Percentiles rank a stretch among this genome's conserved stretches.
Conservation (phyloP, 1,140 invertebrate genomes). For the Drosophila bipectinata region DNA sequence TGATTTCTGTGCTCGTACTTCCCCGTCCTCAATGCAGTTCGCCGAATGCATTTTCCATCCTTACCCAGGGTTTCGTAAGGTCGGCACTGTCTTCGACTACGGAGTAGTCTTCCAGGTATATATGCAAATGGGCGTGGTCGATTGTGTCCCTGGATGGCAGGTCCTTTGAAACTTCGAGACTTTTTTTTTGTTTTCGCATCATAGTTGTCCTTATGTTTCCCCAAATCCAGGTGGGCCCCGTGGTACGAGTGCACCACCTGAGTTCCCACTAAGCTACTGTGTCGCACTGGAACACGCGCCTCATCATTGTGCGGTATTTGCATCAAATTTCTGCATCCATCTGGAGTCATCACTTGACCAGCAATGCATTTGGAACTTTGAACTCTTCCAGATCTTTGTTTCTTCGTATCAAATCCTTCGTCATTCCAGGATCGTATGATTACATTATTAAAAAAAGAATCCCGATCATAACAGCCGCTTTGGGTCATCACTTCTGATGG, state of each 20-base stretch:
- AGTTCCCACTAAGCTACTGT: constrained; percentile 1
- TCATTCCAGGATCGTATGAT: constrained; percentile 23
- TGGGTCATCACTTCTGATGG: constrained; percentile 18
- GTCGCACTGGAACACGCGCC: neutral
- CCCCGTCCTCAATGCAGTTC: neutral
- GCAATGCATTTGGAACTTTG: constrained; percentile 2
- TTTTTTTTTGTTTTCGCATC: neutral
- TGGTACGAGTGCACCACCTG: constrained; percentile 1
- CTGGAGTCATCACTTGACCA: constrained; percentile 26
- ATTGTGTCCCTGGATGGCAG: constrained; percentile 13
- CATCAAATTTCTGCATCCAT: constrained; percentile 5
- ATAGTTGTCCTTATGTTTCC: neutral
- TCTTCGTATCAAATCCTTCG: constrained; percentile 8
- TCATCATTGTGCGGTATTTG: neutral
- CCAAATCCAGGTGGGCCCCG: neutral
- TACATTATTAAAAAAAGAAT: neutral
- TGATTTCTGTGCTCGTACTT: neutral
- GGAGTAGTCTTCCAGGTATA: constrained; percentile 41
- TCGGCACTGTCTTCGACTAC: constrained; percentile 15
- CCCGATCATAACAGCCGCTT: constrained; percentile 33
- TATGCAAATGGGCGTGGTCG: constrained; percentile 8
- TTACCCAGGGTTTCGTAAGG: constrained; percentile 42
- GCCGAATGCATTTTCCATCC: constrained; percentile 45
- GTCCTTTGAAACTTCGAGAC: neutral
- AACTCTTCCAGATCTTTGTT: neutral